These are phyloP conservation scores for Sitobion miscanthi DNA, from an alignment of 1,140 invertebrate species.

Conservation along the genomic window DNA sequence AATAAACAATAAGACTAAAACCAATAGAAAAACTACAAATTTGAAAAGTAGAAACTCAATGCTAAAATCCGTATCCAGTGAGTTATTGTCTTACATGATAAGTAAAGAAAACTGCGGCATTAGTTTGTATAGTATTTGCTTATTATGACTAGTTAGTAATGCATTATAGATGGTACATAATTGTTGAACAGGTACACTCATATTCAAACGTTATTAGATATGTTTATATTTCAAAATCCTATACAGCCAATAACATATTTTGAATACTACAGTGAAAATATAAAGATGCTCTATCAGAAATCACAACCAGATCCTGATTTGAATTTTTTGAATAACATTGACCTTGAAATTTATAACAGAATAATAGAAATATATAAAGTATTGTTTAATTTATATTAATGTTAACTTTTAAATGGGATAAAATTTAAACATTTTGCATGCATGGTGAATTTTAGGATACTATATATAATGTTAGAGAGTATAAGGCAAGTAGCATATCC, in stretches of 20 bases:
- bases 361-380: conserved; percentile 17
- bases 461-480: background rate
- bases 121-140: background rate
- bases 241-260: conserved; percentile 24
- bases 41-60: background rate
- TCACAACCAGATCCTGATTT: background rate
- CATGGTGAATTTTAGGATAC: background rate
- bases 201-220: conserved; percentile 7
- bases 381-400: background rate
- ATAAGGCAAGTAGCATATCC: too few relatives aligned
- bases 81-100: background rate
- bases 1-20: background rate
- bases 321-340: background rate
- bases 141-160: background rate
- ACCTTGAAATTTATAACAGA: background rate
- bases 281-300: background rate
- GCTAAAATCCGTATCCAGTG: background rate
- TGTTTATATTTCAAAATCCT: conserved; percentile 37
- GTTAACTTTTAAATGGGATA: background rate
- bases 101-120: background rate
- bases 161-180: background rate
- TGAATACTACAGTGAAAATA: conserved; percentile 43
- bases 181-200: conserved; percentile 3
- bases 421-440: background rate
- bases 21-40: background rate